These are phyloP conservation scores for Chaunax sp. DNA, from an alignment of 2,797 vertebrate genomes.

Conservation along the genomic window DNA sequence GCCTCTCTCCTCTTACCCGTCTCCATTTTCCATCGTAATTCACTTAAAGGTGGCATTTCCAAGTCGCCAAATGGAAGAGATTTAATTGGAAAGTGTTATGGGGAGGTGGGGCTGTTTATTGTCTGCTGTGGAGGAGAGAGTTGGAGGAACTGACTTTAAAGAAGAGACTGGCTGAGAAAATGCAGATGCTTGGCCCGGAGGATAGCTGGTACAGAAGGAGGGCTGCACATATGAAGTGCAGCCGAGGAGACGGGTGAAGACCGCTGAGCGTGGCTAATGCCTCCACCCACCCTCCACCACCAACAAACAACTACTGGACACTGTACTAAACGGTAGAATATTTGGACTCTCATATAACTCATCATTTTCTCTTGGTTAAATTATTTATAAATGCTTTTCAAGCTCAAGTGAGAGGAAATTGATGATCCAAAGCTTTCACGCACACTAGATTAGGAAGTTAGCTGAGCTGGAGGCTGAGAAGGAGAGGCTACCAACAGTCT, in stretches of 20 bases:
- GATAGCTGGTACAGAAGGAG: constrained; percentile 19
- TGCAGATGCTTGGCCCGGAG: constrained; percentile 39
- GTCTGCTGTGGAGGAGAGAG: constrained; percentile 49
- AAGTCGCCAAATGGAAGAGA: constrained; percentile 70
- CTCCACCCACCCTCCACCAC: constrained; percentile 16
- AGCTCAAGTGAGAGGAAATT: constrained; percentile 66
- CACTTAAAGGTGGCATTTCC: constrained; percentile 71
- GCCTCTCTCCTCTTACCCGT: constrained; percentile 56
- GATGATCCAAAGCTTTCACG: constrained; percentile 69
- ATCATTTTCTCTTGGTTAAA: constrained; percentile 61
- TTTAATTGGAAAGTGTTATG: constrained; percentile 74
- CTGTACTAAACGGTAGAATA: constrained; percentile 54
- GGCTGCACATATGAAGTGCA: constrained; percentile 23
- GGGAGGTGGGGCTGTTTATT: constrained; percentile 61
- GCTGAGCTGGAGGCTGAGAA: constrained; percentile 36
- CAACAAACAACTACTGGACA: constrained; percentile 33
- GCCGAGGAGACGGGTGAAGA: constrained; percentile 1
- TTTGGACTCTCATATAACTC: constrained; percentile 59
- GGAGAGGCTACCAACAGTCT: constrained; percentile 31
- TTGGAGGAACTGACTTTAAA: constrained; percentile 48
- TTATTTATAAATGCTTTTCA: constrained; percentile 69
- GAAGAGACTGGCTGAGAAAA: constrained; percentile 24
- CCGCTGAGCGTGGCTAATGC: constrained; percentile 26
- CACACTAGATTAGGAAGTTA: constrained; percentile 54
- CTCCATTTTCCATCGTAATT: constrained; percentile 66